Evolutionary conservation across 2,797 vertebrate genomes (phyloP).

Genomic region (Falco peregrinus): DNA sequence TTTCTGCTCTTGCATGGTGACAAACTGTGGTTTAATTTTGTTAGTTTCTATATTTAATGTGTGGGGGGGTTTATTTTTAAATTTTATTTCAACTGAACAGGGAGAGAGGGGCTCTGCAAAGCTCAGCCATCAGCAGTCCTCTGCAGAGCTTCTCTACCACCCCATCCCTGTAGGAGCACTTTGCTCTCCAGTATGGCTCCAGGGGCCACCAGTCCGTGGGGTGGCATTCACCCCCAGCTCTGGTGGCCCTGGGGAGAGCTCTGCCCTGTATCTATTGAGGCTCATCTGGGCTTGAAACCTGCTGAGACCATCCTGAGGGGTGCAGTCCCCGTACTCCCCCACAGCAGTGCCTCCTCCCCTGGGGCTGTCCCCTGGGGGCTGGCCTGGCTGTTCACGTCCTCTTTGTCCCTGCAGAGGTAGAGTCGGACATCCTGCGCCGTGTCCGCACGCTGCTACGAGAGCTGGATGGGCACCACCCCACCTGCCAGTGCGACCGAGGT

Average conservation of each 20-base stretch:
- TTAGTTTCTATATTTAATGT: not conserved
- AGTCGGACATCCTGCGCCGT: constrained; percentile 87
- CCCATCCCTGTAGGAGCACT: accelerated
- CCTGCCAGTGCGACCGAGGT: constrained; percentile 84
- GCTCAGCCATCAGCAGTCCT: not conserved
- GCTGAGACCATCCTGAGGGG: not conserved
- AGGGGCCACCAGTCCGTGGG: not conserved
- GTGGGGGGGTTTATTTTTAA: not conserved
- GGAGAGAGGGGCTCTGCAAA: not conserved
- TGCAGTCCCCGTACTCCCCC: not conserved
- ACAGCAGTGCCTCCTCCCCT: not conserved
- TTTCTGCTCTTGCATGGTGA: not conserved
- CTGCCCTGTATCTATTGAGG: not conserved
- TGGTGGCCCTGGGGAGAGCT: not conserved
- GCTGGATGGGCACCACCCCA: constrained; percentile 72
- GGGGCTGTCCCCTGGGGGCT: not conserved
- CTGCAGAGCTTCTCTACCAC: not conserved
- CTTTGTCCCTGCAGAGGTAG: constrained; percentile 62
- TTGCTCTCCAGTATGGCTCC: not conserved
- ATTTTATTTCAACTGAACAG: not conserved
- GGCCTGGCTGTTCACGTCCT: not conserved
- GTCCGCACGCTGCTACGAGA: constrained; percentile 86
- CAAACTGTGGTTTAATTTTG: not conserved
- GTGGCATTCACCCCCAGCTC: not conserved
- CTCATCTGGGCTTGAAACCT: not conserved